Base-by-base conservation (phyloP, 92 coral and sea anemone genomes). In the Micromussa lordhowensis region DNA sequence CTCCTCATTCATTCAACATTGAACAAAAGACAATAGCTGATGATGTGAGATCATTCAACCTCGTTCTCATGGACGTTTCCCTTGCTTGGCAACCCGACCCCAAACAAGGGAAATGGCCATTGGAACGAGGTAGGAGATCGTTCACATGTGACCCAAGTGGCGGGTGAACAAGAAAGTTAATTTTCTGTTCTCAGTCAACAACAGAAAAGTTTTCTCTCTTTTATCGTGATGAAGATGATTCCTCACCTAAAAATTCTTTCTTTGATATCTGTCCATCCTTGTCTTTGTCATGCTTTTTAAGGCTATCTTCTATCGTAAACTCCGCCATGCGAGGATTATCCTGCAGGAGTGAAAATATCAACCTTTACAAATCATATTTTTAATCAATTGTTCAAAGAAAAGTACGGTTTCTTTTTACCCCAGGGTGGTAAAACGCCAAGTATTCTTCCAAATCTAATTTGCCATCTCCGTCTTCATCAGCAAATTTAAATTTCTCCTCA, bases 251-350 rank as follows among this genome's bases (percentile, higher is more conserved):
- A 74, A 88, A 97, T 85, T 97, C 99, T 21, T 94, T 93, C 86
- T 94, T 95, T 29, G 99, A 97, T 55, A 97, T 91, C 73, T 91
- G 87, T 3, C 96, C 99, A 75, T 97, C 99, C 74, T 95, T 97
- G 90, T 97, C 94, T 19, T 94, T 87, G 68, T 97, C 99, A 93
- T 96, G 92, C 80, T 97, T 97, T 80, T 94, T 91, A 30, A 97
- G 91, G 36, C 94, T 91, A 66, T 97, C 98, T 63, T 91, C 92
- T 38, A 95, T 92, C 26, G 92, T 93, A 69, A 84, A 92, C 40
- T 91, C 92, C 18, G 98, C 77, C 98, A 95, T 95, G 44, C 96
- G 92, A 35, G 91, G 93, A 78, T 95, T 93, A 86, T 95, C 98
- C 98, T 95, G 82, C 71, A 69, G 53, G 55, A 55, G 68, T 11